Percentiles rank a stretch among this genome's conserved stretches.
These are phyloP conservation scores for Cydia amplana DNA, from an alignment of 1,140 invertebrate genomes.

Conservation along the genomic window DNA sequence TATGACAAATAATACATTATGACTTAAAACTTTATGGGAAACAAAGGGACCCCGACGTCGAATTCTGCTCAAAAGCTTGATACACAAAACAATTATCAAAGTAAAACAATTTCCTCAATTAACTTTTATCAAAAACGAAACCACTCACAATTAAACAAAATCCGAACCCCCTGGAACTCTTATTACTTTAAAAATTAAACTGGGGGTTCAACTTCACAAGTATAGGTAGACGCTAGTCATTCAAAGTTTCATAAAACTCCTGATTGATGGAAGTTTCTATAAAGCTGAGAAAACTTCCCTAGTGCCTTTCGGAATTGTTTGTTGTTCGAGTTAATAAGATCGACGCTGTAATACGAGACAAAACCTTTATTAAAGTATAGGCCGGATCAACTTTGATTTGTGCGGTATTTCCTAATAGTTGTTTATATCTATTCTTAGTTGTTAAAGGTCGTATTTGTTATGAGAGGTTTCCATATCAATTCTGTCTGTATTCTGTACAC, in stretches of 20 bases:
- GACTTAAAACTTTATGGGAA: too few species aligned
- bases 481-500: background rate
- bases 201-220: constrained; percentile 9
- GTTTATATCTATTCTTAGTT: background rate
- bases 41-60: too few species aligned
- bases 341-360: background rate
- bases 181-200: constrained; percentile 6
- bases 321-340: constrained; percentile 27
- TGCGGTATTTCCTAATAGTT: background rate
- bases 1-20: too few species aligned
- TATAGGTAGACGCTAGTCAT: constrained; percentile 17
- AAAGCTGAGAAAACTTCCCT: constrained; percentile 24
- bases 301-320: constrained; percentile 27
- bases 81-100: background rate
- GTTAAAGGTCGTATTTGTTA: background rate
- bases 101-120: background rate
- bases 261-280: constrained; percentile 30
- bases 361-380: constrained; percentile 8
- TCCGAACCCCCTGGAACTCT: background rate
- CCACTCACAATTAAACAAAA: background rate
- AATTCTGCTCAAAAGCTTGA: background rate
- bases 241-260: constrained; percentile 26
- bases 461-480: background rate
- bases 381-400: background rate
- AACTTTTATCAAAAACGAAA: background rate